Conservation (phyloP, 2,888 invertebrate genomes). For the Zhuqinia jingwanae region DNA sequence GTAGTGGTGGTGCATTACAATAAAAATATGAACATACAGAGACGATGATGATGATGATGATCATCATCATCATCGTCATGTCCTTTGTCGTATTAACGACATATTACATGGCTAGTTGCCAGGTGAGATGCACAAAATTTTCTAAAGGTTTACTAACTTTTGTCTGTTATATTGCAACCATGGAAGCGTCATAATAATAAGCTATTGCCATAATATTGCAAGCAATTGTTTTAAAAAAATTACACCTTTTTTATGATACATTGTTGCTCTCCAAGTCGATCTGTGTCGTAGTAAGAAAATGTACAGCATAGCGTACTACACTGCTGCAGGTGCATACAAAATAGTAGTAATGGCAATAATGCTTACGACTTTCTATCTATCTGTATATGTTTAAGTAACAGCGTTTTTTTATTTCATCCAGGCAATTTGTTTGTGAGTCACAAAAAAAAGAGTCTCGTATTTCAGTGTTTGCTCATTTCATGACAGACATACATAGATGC, state of each 20-base stretch:
- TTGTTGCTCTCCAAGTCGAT: too few species aligned
- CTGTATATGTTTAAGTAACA: too few species aligned
- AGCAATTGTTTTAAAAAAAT: conserved; percentile 13
- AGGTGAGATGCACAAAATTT: conserved; percentile 17
- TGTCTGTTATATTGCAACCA: conserved; percentile 16
- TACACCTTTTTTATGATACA: conserved; percentile 17
- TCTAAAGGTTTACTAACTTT: conserved; percentile 9
- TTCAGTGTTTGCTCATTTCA: neutral
- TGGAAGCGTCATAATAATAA: neutral
- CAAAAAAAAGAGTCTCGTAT: neutral
- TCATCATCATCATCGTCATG: conserved; percentile 9
- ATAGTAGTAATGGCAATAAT: too few species aligned
- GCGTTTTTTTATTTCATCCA: conserved; percentile 9
- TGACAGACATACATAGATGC: conserved; percentile 22
- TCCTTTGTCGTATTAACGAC: too few species aligned
- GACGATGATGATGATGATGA: too few species aligned
- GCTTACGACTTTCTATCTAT: too few species aligned
- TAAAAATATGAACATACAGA: neutral
- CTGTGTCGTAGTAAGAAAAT: too few species aligned
- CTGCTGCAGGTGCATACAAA: too few species aligned
- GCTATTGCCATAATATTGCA: neutral
- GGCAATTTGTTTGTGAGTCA: conserved; percentile 12
- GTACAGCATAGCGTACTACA: too few species aligned
- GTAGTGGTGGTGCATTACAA: neutral
- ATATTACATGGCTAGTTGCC: conserved; percentile 29